Conservation (phyloP, 2,797 vertebrate species). For the Sebastes cheni region DNA sequence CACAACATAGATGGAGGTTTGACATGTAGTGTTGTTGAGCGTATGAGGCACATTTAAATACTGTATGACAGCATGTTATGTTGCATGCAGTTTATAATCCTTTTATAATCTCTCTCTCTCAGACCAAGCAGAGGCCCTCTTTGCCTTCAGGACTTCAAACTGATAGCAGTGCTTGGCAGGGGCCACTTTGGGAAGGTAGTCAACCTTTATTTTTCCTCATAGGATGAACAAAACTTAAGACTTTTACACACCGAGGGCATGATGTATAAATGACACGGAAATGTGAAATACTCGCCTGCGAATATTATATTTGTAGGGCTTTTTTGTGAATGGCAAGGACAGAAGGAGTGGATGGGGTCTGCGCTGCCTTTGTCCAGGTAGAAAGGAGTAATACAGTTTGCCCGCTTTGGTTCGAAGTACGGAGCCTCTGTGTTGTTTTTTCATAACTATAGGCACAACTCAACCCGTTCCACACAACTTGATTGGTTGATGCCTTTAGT, state of each 20-base stretch:
- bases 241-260: neutral
- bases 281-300: neutral
- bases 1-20: neutral
- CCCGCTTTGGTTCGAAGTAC: neutral
- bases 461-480: neutral
- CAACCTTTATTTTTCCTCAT: neutral
- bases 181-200: conserved; percentile 93
- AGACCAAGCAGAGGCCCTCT: conserved; percentile 74
- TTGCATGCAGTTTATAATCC: conserved; percentile 5
- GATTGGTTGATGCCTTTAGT: no score
- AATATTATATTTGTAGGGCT: neutral
- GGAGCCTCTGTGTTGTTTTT: neutral
- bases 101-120: conserved; percentile 4
- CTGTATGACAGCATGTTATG: neutral
- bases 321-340: neutral
- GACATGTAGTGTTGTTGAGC: neutral
- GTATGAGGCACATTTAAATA: neutral
- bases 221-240: neutral
- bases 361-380: neutral
- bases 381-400: neutral
- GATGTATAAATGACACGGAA: accelerated
- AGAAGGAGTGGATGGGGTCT: accelerated
- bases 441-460: neutral
- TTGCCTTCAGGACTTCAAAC: conserved; percentile 86
- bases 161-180: conserved; percentile 89